Conservation (phyloP, 2,888 invertebrate genomes). For the Andrena marginata region DNA sequence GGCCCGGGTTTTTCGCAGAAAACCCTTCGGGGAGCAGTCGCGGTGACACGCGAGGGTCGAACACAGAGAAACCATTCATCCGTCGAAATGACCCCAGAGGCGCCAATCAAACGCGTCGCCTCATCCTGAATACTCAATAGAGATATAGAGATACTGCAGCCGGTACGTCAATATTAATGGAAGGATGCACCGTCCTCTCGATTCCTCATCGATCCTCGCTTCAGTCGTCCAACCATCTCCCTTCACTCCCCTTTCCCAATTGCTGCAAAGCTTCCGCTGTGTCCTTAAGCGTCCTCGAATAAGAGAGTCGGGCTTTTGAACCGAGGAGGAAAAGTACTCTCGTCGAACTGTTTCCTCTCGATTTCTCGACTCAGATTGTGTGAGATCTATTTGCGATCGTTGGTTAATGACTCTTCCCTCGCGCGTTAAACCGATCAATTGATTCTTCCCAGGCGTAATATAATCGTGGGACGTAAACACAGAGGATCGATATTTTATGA, state of each 20-base stretch:
- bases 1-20: slow-evolving; percentile 30
- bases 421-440: no score
- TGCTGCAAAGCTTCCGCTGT: background rate
- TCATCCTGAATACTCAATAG: slow-evolving; percentile 74
- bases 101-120: slow-evolving; percentile 76
- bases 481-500: no score
- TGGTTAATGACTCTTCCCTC: no score
- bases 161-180: slow-evolving; percentile 68
- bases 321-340: no score
- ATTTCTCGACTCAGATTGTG: no score
- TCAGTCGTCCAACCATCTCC: background rate
- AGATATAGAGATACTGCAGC: slow-evolving; percentile 64
- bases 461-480: no score
- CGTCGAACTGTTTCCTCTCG: no score
- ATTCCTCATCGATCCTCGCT: slow-evolving; percentile 59
- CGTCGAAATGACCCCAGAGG: slow-evolving; percentile 76
- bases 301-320: no score
- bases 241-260: slow-evolving; percentile 17
- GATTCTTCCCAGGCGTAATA: no score
- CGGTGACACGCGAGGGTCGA: slow-evolving; percentile 67
- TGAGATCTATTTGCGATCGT: no score
- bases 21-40: slow-evolving; percentile 65
- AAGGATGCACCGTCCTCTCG: slow-evolving; percentile 53
- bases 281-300: no score
- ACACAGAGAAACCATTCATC: slow-evolving; percentile 73